These are phyloP conservation scores for Solenodon paradoxus DNA, from an alignment of 2,113 vertebrate species.

Conservation along the genomic window DNA sequence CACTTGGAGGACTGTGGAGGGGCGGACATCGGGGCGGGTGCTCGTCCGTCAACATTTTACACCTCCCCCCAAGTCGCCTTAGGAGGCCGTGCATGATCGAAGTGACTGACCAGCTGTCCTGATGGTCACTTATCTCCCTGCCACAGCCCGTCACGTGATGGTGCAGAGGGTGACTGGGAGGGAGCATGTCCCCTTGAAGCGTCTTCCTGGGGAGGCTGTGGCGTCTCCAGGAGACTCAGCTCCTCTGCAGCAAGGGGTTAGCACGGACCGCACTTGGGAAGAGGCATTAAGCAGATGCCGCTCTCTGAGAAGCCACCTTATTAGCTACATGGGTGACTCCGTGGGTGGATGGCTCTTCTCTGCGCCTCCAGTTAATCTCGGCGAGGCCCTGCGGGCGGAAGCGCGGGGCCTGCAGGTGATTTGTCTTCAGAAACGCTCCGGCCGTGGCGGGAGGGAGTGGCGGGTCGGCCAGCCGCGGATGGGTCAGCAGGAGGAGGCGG, in stretches of 20 bases:
- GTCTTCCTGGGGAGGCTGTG: background rate
- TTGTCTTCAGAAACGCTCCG: background rate
- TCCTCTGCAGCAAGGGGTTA: rapidly evolving
- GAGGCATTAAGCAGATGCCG: background rate
- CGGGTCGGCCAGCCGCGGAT: too few relatives aligned
- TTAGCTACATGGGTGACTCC: background rate
- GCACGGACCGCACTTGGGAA: rapidly evolving
- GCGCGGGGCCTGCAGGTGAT: too few relatives aligned
- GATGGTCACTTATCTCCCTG: rapidly evolving
- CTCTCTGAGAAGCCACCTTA: background rate
- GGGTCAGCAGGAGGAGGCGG: too few relatives aligned
- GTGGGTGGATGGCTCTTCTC: background rate
- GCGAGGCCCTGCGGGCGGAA: too few relatives aligned
- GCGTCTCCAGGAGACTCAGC: rapidly evolving
- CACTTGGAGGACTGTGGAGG: too few relatives aligned
- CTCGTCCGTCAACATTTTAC: background rate
- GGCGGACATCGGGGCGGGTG: rapidly evolving
- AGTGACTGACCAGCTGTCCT: rapidly evolving
- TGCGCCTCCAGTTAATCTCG: background rate
- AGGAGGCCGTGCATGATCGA: rapidly evolving
- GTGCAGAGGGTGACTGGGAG: rapidly evolving
- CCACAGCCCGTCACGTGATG: rapidly evolving
- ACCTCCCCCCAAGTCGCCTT: background rate
- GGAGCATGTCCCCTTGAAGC: background rate
- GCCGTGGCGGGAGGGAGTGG: too few relatives aligned